These are phyloP conservation scores for Podargus strigoides DNA, from an alignment of 2,797 vertebrate genomes.

Conservation along the genomic window DNA sequence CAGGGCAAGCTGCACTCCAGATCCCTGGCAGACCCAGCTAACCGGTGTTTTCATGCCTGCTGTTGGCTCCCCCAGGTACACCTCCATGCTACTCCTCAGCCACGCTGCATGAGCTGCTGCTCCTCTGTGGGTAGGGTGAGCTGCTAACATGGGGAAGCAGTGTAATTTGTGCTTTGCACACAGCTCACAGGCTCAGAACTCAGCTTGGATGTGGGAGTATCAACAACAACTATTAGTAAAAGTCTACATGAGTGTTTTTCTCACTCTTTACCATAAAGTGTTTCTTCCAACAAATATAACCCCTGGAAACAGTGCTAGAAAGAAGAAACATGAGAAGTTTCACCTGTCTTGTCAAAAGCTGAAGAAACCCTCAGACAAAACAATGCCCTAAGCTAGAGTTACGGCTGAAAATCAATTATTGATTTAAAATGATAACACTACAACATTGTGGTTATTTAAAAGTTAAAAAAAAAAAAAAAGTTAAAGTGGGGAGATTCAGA, in stretches of 20 bases:
- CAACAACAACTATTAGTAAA: neutral
- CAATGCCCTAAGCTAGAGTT: neutral
- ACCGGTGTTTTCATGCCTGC: neutral
- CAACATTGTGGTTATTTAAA: neutral
- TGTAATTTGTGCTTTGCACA: neutral
- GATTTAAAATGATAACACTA: neutral
- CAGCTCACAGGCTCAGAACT: neutral
- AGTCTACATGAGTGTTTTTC: neutral
- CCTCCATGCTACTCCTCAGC: neutral
- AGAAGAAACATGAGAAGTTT: neutral
- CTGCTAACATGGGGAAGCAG: neutral
- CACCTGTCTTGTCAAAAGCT: neutral
- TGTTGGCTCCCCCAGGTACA: neutral
- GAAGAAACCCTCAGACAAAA: neutral
- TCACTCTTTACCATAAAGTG: neutral
- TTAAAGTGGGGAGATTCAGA: neutral
- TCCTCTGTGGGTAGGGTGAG: neutral
- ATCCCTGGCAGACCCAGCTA: neutral
- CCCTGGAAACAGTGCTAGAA: neutral
- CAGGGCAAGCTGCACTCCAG: neutral
- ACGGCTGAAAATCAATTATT: neutral
- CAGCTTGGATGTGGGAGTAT: neutral
- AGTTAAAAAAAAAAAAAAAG: neutral
- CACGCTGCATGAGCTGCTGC: accelerated
- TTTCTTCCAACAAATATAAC: neutral